Evolutionary conservation across 2,888 invertebrate species (phyloP), one percentile per base, ranked within the genome.

Genomic region (Parnassius orleans): DNA sequence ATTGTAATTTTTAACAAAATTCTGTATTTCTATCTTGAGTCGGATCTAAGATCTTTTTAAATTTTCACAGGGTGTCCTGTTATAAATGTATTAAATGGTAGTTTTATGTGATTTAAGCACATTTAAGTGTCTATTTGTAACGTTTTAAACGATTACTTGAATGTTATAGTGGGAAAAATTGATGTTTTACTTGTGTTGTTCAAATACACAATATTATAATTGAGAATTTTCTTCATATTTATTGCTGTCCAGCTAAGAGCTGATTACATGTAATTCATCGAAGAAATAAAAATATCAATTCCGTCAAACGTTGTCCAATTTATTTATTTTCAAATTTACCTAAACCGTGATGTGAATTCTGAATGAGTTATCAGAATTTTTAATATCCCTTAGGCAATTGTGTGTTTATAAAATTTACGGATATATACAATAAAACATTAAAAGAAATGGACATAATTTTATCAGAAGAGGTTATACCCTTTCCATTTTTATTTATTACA

Each of bases 191-290:
- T 62, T 66, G 62, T 52, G 44, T 66, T 46, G 58, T 66, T 51
- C 52, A 48, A 54, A 61, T 59, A 61, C 54, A 55, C 24, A 51
- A 72, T 72, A 70, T 73, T 67, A 66, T 67, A 67, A 68, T 65
- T 60, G 61, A 65, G 59, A 68, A 64, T 64, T 48, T 63, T 65
- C 65, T 66, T 63, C 54, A 68, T 57, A 64, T 68, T 71, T 71
- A 73, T 77, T 65, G 66, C 73, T 79, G 78, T 79, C 77, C 83
- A 79, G 89, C 88, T 88, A 65, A 75, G 78, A 89, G 88, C 88
- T 88, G 86, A 57, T 56, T 64, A 44, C 47, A 53, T 60, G 60
- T 60, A 59, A 52, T 57, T 51, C 53, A 64, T 56, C 3, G 47
- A 48, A 57, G 53, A 24, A 63, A 64, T 44, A 57, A 60, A 60